Evolutionary conservation across 2,888 invertebrate species (phyloP), one percentile per base, ranked within the genome.

Genomic region (Embidobia sp.): DNA sequence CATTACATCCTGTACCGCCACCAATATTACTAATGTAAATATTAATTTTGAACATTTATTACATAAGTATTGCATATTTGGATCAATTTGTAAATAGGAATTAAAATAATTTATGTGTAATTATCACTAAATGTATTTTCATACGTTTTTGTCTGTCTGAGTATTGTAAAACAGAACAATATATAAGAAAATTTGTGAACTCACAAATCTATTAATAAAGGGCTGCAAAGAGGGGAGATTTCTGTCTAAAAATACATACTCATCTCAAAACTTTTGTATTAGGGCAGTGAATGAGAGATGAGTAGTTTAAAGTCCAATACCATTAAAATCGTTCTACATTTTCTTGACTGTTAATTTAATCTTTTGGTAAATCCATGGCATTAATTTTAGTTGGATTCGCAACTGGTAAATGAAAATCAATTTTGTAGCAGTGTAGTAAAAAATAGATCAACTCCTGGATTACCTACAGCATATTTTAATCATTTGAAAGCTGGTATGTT

Each of bases 161-260:
- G 37, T 10, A 18, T 64, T 19, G 37, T 31, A 3, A 37, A 27
- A 64, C 26, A 53, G 1, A 10, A 37, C 18, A 37, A 8, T 26
- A 51, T 22, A 37, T 29, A 19, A 53, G 70, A 75, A 73, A 70
- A 57, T 77, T 69, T 15, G 10, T 44, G 48, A 18, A 49, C 51
- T 69, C 35, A 35, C 26, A 8, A 74, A 51, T 79, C 82, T 84
- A 84, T 80, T 81, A 82, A 82, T 85, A 83, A 78, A 46, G 51
- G 44, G 51, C 67, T 61, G 61, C 80, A 73, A 78, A 79, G 86
- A 83, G 86, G 87, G 87, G 83, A 84, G 77, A 78, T 82, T 82
- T 81, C 75, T 61, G 79, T 84, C 87, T 87, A 87, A 88, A 83
- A 88, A 88, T 88, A n/a, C n/a, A n/a, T n/a, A 88, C 83, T 15